Percentiles rank a stretch among this genome's conserved stretches.
These are phyloP conservation scores for Python bivittatus DNA, from an alignment of 2,113 vertebrate genomes.

Conservation along the genomic window DNA sequence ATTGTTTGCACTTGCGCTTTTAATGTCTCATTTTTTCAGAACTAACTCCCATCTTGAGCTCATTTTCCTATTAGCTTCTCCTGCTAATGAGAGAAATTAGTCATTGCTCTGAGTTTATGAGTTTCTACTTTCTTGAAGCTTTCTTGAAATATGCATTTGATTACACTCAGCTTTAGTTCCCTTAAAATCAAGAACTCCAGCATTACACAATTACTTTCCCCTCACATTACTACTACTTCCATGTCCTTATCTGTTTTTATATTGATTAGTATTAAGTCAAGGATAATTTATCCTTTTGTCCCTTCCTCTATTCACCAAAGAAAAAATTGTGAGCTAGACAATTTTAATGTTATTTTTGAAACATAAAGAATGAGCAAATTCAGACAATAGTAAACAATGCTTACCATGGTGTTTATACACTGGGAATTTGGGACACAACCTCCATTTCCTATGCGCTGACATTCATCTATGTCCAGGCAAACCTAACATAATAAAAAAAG, in stretches of 20 bases:
- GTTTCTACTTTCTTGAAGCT: too few relatives aligned
- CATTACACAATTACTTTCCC: too few relatives aligned
- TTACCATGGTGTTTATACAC: slow-evolving; percentile 92
- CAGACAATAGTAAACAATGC: slow-evolving; percentile 25
- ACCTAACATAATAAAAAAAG: slow-evolving; percentile 59
- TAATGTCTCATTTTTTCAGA: too few relatives aligned
- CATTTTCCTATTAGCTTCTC: too few relatives aligned
- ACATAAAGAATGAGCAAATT: neutral
- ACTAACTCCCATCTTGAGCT: too few relatives aligned
- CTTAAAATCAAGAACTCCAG: too few relatives aligned
- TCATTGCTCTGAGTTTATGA: too few relatives aligned
- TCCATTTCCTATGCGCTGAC: slow-evolving; percentile 79
- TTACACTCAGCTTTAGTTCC: too few relatives aligned
- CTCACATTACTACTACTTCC: neutral
- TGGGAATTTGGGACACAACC: slow-evolving; percentile 88
- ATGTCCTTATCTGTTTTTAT: neutral
- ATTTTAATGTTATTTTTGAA: neutral
- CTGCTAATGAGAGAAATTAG: too few relatives aligned
- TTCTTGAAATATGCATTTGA: too few relatives aligned
- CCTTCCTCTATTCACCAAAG: neutral
- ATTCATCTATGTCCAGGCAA: slow-evolving; percentile 90
- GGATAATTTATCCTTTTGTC: neutral
- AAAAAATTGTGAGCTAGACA: neutral
- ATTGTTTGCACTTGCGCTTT: too few relatives aligned
- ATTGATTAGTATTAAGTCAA: neutral